Conservation (phyloP, 2,888 invertebrate species). For the Malachius bipustulatus region DNA sequence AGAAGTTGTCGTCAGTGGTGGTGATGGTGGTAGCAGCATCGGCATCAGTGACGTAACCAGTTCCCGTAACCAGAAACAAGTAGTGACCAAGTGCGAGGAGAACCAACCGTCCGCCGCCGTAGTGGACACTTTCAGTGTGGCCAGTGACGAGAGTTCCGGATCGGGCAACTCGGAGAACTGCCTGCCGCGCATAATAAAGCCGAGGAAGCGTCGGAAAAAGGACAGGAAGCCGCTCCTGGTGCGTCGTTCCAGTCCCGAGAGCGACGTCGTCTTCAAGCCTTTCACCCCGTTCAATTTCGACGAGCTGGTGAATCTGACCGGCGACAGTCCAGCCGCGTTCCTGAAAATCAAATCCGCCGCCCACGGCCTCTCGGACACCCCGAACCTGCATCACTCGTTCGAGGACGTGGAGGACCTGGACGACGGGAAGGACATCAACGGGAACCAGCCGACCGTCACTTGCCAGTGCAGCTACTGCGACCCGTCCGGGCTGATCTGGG, state of each 20-base stretch:
- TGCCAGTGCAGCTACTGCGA: slow-evolving; percentile 70
- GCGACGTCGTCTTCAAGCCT: slow-evolving; percentile 25
- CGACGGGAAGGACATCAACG: slow-evolving; percentile 31
- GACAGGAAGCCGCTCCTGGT: slow-evolving; percentile 60
- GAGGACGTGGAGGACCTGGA: slow-evolving; percentile 35
- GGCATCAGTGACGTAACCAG: slow-evolving; percentile 10
- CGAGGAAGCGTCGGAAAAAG: slow-evolving; percentile 80
- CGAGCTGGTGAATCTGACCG: slow-evolving; percentile 10
- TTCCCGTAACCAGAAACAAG: slow-evolving; percentile 1
- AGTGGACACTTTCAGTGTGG: slow-evolving; percentile 56
- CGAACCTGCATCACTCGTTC: slow-evolving; percentile 35
- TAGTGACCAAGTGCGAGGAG: slow-evolving; percentile 21
- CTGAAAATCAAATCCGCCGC: slow-evolving; percentile 16
- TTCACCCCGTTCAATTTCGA: slow-evolving; percentile 7
- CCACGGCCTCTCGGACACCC: slow-evolving; percentile 26
- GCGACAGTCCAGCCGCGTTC: not conserved
- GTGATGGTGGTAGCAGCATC: not conserved
- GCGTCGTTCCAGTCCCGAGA: slow-evolving; percentile 27
- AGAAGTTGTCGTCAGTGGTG: no score
- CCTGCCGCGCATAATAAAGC: slow-evolving; percentile 79
- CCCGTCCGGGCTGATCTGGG: slow-evolving; percentile 64
- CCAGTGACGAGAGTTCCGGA: slow-evolving; percentile 66
- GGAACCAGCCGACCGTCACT: slow-evolving; percentile 35
- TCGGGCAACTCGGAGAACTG: slow-evolving; percentile 62
- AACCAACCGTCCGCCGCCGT: slow-evolving; percentile 34